Evolutionary conservation across 2,888 invertebrate genomes (phyloP).

Genomic region (Zele albiditarsus): DNA sequence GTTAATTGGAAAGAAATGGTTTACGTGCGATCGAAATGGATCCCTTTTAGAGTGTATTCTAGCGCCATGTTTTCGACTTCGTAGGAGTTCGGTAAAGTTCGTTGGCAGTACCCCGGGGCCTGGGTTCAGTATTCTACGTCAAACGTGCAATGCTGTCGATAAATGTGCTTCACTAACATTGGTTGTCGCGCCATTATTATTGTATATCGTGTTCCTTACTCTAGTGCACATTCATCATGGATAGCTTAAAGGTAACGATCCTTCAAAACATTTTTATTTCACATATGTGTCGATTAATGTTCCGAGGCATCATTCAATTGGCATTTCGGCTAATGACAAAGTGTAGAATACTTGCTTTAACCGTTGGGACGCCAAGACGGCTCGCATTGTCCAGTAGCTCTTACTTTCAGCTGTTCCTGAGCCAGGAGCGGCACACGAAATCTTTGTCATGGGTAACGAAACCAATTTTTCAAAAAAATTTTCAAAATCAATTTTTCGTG

Average conservation of each 20-base stretch:
- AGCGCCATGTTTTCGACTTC: conserved; percentile 51
- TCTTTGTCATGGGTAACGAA: conserved; percentile 15
- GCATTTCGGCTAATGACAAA: background rate
- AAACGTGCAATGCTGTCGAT: conserved; percentile 56
- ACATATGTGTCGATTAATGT: background rate
- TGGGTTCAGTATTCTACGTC: conserved; percentile 58
- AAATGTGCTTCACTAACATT: conserved; percentile 47
- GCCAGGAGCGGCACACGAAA: conserved; percentile 54
- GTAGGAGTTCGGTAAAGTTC: conserved; percentile 58
- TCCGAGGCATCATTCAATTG: background rate
- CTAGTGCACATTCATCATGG: conserved; percentile 18
- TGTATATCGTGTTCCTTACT: background rate
- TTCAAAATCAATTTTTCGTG: background rate
- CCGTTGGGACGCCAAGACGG: conserved; percentile 35
- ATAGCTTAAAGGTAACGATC: conserved; percentile 16
- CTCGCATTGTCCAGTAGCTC: conserved; percentile 54
- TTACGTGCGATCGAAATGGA: conserved; percentile 52
- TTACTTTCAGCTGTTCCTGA: conserved; percentile 55
- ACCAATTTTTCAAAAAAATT: background rate
- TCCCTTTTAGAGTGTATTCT: conserved; percentile 45
- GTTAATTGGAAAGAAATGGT: conserved; percentile 19
- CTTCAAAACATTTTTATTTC: background rate
- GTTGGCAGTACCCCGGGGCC: conserved; percentile 59
- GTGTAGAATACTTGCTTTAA: conserved; percentile 23
- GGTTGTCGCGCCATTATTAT: conserved; percentile 12